Base-by-base conservation (phyloP, 1,140 invertebrate species). In the Galendromus occidentalis region DNA sequence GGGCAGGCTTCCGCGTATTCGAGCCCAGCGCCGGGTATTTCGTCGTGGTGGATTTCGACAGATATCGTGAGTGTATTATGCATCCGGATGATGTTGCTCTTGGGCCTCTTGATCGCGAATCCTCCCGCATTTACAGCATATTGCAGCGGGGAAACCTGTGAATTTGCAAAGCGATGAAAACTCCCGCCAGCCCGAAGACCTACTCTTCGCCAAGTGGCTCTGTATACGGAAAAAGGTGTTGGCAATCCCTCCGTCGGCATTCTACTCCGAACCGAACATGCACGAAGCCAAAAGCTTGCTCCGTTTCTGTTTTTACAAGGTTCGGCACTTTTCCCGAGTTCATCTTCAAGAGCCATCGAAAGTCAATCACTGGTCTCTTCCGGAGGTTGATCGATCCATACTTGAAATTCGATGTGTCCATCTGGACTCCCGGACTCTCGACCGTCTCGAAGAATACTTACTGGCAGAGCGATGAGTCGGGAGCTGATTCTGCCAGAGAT, bases 201-300 rank as follows among this genome's bases (percentile, higher is more conserved):
- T 74, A 66, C 71, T 73, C 67, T 75, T 76, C 71, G 70, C 73
- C 9, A 65, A 71, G 55, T 76, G 73, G 74, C 68, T 76, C 69
- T 73, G 69, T 25, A 72, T 69, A 68, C 70, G 74, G 45, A 75
- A 75, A 75, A 75, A 73, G 71, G 59, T 76, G 25, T 68, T 75
- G 29, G 72, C 71, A 9, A 76, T 77, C 65, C 76, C 76, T 14
- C 71, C 73, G 22, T 73, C 74, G 65, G 76, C 74, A 4, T 76
- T 77, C 67, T 77, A 76, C 64, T 70, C 67, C n/a, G 47, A 70
- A 14, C 71, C 69, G 28, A 71, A 77, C 67, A 73, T 74, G 69
- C 66, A 71, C 42, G 65, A 75, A 12, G 75, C 72, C 29, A 74
- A 76, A 65, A 75, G 76, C 47, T 73, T 70, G 64, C 69, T 77